A percentile compares a stretch with the other conserved stretches of the same genome.
Conservation (phyloP, 1,140 invertebrate genomes). For the Dysdera silvatica region DNA sequence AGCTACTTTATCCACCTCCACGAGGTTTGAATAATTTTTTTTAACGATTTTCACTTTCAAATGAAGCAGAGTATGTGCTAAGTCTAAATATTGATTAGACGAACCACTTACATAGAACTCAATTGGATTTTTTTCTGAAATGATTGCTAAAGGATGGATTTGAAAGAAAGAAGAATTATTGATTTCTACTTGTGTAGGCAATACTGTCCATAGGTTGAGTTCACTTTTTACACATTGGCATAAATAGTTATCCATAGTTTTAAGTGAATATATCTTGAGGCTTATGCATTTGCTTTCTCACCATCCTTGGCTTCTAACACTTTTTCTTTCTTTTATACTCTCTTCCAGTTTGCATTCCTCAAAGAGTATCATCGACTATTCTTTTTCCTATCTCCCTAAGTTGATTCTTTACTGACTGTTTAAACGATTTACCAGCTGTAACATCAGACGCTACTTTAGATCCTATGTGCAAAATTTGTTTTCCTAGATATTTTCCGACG, state of each 20-base stretch:
- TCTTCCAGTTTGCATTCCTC: neutral
- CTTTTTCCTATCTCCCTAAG: neutral
- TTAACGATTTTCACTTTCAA: neutral
- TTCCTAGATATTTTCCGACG: constrained; percentile 1
- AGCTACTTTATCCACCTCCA: neutral
- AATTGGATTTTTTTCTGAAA: neutral
- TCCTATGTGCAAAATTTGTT: neutral
- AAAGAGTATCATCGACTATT: constrained; percentile 1
- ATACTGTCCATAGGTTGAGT: neutral
- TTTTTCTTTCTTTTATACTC: constrained; percentile 3
- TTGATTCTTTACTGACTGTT: neutral
- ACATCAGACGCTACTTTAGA: neutral
- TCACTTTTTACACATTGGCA: neutral
- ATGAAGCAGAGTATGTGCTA: neutral
- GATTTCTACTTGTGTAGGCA: neutral
- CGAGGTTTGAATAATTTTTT: neutral
- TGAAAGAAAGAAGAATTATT: neutral
- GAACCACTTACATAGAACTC: neutral
- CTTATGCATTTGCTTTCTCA: too few relatives aligned
- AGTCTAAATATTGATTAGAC: neutral
- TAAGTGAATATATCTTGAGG: neutral
- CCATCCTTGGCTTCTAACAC: neutral
- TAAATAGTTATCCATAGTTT: neutral
- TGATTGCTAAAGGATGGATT: neutral
- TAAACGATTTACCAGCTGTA: neutral